A percentile compares a stretch with the other conserved stretches of the same genome.
These are phyloP conservation scores for Papilio demoleus DNA, from an alignment of 2,888 invertebrate species.

Conservation along the genomic window DNA sequence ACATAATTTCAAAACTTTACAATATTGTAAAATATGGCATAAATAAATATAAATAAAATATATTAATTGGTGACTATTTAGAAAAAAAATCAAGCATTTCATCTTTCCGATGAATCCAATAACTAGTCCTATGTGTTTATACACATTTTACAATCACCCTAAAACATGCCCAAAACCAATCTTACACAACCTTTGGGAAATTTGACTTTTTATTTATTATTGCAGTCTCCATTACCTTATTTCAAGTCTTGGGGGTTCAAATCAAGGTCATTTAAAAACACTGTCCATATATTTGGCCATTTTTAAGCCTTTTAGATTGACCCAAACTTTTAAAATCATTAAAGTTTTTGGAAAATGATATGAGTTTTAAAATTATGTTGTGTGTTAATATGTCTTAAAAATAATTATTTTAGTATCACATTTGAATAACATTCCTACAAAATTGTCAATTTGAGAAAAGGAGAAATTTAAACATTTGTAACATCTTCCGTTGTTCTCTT, in stretches of 20 bases:
- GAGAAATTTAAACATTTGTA: neutral
- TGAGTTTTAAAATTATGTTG: neutral
- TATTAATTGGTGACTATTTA: neutral
- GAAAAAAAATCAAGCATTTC: neutral
- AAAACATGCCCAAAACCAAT: neutral
- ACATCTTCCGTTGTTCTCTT: neutral
- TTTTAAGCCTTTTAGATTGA: neutral
- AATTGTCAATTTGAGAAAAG: slow-evolving; percentile 22
- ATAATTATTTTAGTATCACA: slow-evolving; percentile 37
- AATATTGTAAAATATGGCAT: neutral
- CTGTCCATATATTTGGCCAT: neutral
- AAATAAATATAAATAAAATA: neutral
- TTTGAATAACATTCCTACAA: slow-evolving; percentile 9
- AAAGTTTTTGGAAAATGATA: too few species aligned
- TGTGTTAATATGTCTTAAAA: slow-evolving; percentile 23
- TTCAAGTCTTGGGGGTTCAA: too few species aligned
- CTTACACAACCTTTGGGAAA: neutral
- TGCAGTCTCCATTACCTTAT: neutral
- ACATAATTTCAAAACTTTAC: neutral
- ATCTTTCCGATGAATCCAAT: too few species aligned
- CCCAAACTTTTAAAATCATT: neutral
- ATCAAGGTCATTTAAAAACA: neutral
- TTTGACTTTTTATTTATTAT: neutral
- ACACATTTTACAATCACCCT: neutral
- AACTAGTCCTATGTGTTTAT: too few species aligned